Evolutionary conservation across 1,140 invertebrate species (phyloP).

Genomic region (Hycleus phaleratus): DNA sequence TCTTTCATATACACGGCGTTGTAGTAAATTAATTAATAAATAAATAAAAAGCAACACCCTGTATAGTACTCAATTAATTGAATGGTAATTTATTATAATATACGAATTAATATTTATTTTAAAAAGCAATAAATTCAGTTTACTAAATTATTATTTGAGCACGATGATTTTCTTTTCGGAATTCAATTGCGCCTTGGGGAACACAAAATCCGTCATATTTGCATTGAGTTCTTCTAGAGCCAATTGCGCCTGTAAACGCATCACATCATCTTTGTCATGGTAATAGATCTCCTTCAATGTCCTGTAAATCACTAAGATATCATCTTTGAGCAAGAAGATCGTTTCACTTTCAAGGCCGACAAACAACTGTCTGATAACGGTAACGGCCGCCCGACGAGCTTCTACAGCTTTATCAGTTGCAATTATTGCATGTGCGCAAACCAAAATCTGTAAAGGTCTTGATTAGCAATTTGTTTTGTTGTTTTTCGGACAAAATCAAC

Average conservation of each 20-base stretch:
- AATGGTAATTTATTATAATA: constrained; percentile 1
- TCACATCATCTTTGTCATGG: constrained; percentile 57
- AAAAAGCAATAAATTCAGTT: neutral
- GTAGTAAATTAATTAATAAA: neutral
- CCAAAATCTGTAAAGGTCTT: constrained; percentile 50
- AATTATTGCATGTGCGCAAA: constrained; percentile 59
- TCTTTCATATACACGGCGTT: constrained; percentile 29
- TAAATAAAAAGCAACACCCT: constrained; percentile 10
- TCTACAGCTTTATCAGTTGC: constrained; percentile 60
- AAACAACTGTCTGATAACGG: constrained; percentile 64
- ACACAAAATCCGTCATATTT: constrained; percentile 57
- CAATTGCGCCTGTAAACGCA: constrained; percentile 64
- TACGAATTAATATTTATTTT: neutral
- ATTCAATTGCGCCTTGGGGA: constrained; percentile 48
- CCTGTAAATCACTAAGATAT: constrained; percentile 61
- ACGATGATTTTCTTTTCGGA: constrained; percentile 52
- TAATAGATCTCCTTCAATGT: constrained; percentile 57
- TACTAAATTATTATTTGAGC: constrained; percentile 26
- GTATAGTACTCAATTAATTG: constrained; percentile 30
- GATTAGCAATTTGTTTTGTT: neutral
- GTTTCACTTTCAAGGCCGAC: constrained; percentile 64
- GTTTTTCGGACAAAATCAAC: neutral
- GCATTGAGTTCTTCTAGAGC: constrained; percentile 69
- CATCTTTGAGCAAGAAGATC: constrained; percentile 54
- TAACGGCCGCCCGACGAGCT: constrained; percentile 68